Base-by-base conservation (phyloP, 2,888 invertebrate species). In the Andrena bicolor region DNA sequence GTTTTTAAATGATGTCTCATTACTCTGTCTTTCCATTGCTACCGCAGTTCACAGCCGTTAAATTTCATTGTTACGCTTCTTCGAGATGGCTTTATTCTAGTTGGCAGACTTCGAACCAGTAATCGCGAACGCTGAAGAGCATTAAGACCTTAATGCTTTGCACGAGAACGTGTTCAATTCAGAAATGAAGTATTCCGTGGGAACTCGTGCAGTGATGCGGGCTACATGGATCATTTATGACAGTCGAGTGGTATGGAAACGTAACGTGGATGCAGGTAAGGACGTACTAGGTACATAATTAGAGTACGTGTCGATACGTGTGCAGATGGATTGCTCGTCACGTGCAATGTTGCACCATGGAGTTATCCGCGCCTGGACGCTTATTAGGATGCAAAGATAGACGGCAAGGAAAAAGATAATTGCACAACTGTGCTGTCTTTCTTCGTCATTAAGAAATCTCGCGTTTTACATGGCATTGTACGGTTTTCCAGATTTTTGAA, bases 311-410 rank as follows among this genome's bases (percentile, higher is more conserved):
- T 65, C 60, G 35, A 58, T 49, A 48, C 28, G 56, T 23, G 10
- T 32, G 58, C 16, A 30, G 20, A 28, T 16, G 41, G 48, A 35
- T 28, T 72, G 60, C 49, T 28, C 49, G 56, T 82, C 51, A 68
- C 70, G 66, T 58, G 70, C 56, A 26, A 63, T 35, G 61, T 68
- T 74, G 56, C 80, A 66, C 23, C 51, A 68, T 23, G 48, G 60
- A 70, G 72, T 80, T 80, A 83, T 60, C 49, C 41, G 56, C 51
- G 26, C 32, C 61, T 26, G 53, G 51, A 63, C 41, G 41, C n/a
- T 28, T 49, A 66, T 75, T 74, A 35, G 23, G 58, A 73, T 32
- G 51, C 66, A 23, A 20, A 35, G 64, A 61, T 28, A 56, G 26
- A 23, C 48, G 23, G 4, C n/a, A 26, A 32, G 20, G 53, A 35